phyloP scores from a whole-genome alignment of 2,888 invertebrate genomes.

The Lasius fuliginosus region DNA sequence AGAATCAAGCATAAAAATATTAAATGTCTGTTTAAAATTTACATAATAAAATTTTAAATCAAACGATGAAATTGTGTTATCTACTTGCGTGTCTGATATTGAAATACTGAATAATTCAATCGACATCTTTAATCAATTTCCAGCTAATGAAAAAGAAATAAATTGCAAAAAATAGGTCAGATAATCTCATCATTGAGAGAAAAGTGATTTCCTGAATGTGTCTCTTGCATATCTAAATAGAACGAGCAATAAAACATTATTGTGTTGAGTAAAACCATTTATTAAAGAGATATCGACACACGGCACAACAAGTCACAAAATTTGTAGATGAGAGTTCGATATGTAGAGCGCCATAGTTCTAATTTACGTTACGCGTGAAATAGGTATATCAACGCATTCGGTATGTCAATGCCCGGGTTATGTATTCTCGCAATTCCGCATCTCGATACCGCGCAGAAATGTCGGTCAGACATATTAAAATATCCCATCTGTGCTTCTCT shows the following conservation, averaged over 20 bases:
- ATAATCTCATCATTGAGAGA: conserved; percentile 9
- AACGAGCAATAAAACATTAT: conserved; percentile 14
- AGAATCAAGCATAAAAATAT: background rate
- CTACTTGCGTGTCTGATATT: background rate
- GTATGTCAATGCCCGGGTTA: conserved; percentile 22
- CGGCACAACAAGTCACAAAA: conserved; percentile 3
- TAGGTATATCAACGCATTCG: conserved; percentile 28
- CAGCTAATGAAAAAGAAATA: background rate
- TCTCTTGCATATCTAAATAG: background rate
- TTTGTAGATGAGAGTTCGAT: background rate
- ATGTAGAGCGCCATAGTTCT: conserved; percentile 4
- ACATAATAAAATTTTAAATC: background rate
- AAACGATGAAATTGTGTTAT: background rate
- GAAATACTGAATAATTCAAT: conserved; percentile 11
- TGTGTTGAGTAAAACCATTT: background rate
- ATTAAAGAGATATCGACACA: background rate
- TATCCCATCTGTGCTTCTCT: conserved; percentile 34
- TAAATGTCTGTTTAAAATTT: background rate
- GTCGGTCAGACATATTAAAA: conserved; percentile 51
- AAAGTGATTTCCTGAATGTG: background rate
- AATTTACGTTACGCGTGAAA: conserved; percentile 38
- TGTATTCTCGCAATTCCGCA: conserved; percentile 26
- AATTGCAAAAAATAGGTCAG: conserved; percentile 20
- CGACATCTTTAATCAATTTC: background rate
- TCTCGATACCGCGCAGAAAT: conserved; percentile 39